Base-by-base conservation (phyloP, 2,113 vertebrate genomes). In the Sprattus sprattus region DNA sequence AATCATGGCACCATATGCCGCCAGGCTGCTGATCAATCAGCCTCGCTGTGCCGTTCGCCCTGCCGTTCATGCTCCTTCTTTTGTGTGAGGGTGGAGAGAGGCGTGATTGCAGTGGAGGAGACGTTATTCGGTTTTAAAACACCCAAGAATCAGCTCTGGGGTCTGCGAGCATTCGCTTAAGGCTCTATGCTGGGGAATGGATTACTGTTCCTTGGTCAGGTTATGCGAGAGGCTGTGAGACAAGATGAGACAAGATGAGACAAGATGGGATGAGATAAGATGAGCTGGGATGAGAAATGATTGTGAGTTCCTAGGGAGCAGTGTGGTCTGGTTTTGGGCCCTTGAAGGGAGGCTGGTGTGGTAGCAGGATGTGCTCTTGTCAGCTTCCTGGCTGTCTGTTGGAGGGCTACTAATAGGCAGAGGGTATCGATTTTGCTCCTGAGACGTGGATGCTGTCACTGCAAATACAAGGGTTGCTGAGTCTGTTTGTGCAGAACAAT, bases 1-100 rank as follows among this genome's bases (percentile, higher is more conserved):
- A 93, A 94, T 90, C 84, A 88, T 83, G 78, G 90, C 86, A 89
- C 91, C 87, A 88, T 93, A 92, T 91, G 88, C 90, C 82, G 81
- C 89, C 86, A 89, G 89, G 82, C 85, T 87, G 88, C 84, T 54
- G 86, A 92, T 94, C 91, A 92, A 92, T 92, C 90, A 82, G 86
- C 64, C 64, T 71, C 64, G 11, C 64, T 71, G 25, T 7, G 22
- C 6, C 64, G n/a, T 7, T 25, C 11, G 60, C 60, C 0, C 8
- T 82, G 46, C 22, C 20, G 6, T 20, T 57, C 54, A 57, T 20
- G 6, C 20, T 0, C 54, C 20, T 20, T 57, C 54, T 20, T 57
- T 57, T 57, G 54, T 57, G 18, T 22, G 22, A 3, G 3, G 2
- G 54, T 4, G 54, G 54, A 57, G 54, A 57, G 54, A 57, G 54